Conservation (phyloP, 2,113 vertebrate species). For the Tor tambroides region DNA sequence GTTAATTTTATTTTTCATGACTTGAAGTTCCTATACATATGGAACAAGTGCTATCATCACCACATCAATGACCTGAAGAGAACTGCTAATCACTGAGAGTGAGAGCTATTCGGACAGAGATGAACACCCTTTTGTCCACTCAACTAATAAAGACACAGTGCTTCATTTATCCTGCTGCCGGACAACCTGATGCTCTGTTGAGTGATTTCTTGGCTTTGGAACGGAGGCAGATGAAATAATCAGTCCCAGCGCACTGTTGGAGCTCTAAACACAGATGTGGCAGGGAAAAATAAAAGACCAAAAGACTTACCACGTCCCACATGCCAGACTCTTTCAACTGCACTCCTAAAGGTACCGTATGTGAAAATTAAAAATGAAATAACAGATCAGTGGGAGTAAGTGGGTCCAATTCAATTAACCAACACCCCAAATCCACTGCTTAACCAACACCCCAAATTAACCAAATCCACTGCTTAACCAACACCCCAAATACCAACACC, state of each 20-base stretch:
- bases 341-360: neutral
- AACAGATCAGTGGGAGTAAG: slow-evolving; percentile 38
- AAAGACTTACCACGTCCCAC: neutral
- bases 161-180: slow-evolving; percentile 34
- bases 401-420: slow-evolving; percentile 47
- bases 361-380: slow-evolving; percentile 34
- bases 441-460: slow-evolving; percentile 19
- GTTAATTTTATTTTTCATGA: neutral
- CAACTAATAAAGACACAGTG: slow-evolving; percentile 11
- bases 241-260: slow-evolving; percentile 37
- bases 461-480: no score
- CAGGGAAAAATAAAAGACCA: slow-evolving; percentile 19
- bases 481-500: neutral
- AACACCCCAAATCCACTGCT: slow-evolving; percentile 11
- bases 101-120: neutral
- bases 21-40: neutral
- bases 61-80: neutral
- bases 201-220: slow-evolving; percentile 44
- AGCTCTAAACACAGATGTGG: slow-evolving; percentile 41
- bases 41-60: neutral
- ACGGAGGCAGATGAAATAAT: slow-evolving; percentile 51
- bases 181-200: slow-evolving; percentile 19
- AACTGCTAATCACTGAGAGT: slow-evolving; percentile 21
- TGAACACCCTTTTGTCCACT: neutral
- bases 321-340: neutral